Evolutionary conservation across 1,140 invertebrate genomes (phyloP).

Genomic region (silkworm (Bombyx mori)): DNA sequence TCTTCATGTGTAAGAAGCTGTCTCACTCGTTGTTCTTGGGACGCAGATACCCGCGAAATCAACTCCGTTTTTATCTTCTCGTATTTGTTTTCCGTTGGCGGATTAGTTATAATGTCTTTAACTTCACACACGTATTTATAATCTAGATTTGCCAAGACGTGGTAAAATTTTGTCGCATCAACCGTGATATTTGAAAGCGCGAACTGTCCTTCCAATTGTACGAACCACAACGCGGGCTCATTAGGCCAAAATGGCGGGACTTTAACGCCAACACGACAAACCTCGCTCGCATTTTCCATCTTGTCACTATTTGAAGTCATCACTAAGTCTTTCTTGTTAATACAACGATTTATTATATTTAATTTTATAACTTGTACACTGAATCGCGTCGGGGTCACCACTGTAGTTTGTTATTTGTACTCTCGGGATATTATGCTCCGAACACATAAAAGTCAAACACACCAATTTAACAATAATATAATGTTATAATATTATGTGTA

Average conservation of each 20-base stretch:
- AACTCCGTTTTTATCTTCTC: slow-evolving; percentile 11
- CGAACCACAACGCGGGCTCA: background rate
- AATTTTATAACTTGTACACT: no score
- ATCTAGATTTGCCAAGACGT: slow-evolving; percentile 10
- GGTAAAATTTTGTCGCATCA: slow-evolving; percentile 16
- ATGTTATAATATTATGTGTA: no score
- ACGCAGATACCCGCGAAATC: slow-evolving; percentile 11
- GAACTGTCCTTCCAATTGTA: slow-evolving; percentile 11
- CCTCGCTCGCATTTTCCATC: no score
- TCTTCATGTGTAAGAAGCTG: slow-evolving; percentile 11
- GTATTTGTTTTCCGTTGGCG: slow-evolving; percentile 7
- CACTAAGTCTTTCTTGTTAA: no score
- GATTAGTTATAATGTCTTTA: slow-evolving; percentile 9
- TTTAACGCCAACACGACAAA: slow-evolving; percentile 3
- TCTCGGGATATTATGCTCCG: no score
- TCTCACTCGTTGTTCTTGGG: slow-evolving; percentile 4
- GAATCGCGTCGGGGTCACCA: no score
- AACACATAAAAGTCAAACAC: no score
- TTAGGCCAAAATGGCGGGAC: slow-evolving; percentile 22
- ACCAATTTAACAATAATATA: no score
- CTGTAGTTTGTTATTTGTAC: no score
- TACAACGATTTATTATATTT: no score
- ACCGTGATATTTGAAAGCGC: slow-evolving; percentile 11
- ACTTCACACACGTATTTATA: slow-evolving; percentile 5
- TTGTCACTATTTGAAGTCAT: no score